Percentiles rank a stretch among this genome's conserved stretches.
Evolutionary conservation across 2,113 vertebrate species (phyloP).

Genomic region (Ammospiza nelsoni): DNA sequence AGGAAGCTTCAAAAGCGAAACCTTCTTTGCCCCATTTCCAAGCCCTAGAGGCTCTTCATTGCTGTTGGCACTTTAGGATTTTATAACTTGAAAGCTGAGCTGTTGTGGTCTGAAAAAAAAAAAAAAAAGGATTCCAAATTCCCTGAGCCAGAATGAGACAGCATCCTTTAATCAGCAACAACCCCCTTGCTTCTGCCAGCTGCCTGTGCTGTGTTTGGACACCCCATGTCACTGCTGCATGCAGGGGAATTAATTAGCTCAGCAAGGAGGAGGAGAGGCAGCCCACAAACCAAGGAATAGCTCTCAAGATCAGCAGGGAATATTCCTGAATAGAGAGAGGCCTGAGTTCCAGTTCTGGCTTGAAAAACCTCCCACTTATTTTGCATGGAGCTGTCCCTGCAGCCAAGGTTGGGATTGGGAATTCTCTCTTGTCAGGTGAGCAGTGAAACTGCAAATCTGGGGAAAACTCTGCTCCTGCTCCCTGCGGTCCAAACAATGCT

Average conservation of each 20-base stretch:
- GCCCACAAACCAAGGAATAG: background rate
- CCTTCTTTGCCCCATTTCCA: background rate
- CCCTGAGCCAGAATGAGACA: background rate
- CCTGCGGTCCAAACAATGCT: background rate
- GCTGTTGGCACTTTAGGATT: background rate
- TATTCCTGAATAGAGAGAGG: background rate
- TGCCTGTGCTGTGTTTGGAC: background rate
- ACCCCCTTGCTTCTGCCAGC: background rate
- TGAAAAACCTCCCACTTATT: background rate
- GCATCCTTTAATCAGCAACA: background rate
- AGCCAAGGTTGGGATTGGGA: background rate
- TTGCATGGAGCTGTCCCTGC: background rate
- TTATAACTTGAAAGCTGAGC: background rate
- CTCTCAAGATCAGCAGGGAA: background rate
- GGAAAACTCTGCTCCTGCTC: background rate
- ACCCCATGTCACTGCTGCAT: background rate
- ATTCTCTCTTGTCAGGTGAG: background rate
- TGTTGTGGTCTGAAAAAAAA: background rate
- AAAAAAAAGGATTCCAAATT: background rate
- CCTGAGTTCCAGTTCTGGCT: background rate
- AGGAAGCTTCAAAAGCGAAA: background rate
- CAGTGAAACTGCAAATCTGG: background rate
- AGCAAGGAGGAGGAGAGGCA: background rate
- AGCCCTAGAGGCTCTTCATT: background rate
- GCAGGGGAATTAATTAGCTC: background rate